phyloP scores from a whole-genome alignment of 2,113 vertebrate species.

The Oxygymnocypris stewartii region DNA sequence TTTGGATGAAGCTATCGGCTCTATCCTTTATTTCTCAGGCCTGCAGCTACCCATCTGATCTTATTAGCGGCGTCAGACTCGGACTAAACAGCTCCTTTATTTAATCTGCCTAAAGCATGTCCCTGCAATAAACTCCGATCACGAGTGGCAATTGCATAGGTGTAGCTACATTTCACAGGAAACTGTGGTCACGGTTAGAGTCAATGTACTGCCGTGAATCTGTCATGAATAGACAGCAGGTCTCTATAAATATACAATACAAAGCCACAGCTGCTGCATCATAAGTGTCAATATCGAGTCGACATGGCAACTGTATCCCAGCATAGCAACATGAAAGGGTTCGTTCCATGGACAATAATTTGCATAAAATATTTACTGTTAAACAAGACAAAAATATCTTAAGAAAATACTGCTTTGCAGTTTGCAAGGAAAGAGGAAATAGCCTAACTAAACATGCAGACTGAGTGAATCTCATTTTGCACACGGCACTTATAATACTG shows the following conservation, averaged over 20 bases:
- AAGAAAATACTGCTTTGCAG: too few species aligned
- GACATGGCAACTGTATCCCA: conserved; percentile 35
- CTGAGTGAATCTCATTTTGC: not conserved
- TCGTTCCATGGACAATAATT: not conserved
- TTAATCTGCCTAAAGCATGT: conserved; percentile 7
- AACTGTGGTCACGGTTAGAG: conserved; percentile 36
- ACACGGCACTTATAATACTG: not conserved
- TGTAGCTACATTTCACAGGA: conserved; percentile 25
- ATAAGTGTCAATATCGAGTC: conserved; percentile 1
- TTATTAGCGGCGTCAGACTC: not conserved
- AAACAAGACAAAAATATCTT: not conserved
- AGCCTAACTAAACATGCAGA: not conserved
- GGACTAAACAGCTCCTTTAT: conserved; percentile 15
- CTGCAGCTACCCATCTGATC: not conserved
- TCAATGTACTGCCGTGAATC: not conserved
- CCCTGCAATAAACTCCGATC: conserved; percentile 11
- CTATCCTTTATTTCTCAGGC: not conserved
- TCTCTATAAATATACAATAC: conserved; percentile 45
- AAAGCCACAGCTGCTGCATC: conserved; percentile 35
- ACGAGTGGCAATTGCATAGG: not conserved
- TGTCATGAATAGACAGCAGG: not conserved
- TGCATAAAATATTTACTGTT: not conserved
- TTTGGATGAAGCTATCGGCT: not conserved
- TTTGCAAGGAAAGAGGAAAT: not conserved
- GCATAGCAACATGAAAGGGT: not conserved